Evolutionary conservation across 2,113 vertebrate species (phyloP).

Genomic region (Nothobranchius furzeri): DNA sequence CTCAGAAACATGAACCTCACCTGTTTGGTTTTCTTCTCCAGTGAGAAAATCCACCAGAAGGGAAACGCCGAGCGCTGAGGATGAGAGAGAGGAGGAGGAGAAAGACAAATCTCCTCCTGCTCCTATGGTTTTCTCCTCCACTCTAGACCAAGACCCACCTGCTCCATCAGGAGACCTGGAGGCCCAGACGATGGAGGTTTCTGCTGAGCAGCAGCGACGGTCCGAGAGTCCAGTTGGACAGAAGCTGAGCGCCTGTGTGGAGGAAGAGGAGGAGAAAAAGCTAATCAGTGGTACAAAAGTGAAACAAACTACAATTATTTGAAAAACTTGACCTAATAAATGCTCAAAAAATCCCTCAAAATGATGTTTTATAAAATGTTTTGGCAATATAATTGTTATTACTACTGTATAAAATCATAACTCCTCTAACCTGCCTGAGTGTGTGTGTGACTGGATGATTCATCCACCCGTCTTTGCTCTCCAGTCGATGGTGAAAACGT

Average conservation of each 20-base stretch:
- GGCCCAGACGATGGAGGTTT: not conserved
- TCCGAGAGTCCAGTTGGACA: not conserved
- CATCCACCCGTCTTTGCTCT: not conserved
- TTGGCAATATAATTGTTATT: too few species aligned
- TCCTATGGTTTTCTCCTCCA: not conserved
- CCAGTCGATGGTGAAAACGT: conserved; percentile 45
- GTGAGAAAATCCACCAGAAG: conserved; percentile 14
- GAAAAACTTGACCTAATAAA: too few species aligned
- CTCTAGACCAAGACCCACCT: not conserved
- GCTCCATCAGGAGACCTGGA: not conserved
- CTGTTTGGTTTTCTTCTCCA: not conserved
- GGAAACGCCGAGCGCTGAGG: not conserved
- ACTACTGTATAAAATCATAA: too few species aligned
- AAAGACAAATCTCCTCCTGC: not conserved
- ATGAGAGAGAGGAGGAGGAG: conserved; percentile 1
- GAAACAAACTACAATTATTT: too few species aligned
- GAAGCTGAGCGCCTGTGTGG: not conserved
- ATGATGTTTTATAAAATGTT: too few species aligned
- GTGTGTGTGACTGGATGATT: not conserved
- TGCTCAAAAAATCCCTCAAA: too few species aligned
- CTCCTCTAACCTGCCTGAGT: too few species aligned
- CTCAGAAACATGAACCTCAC: not conserved
- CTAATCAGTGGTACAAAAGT: not conserved
- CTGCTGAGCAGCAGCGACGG: not conserved
- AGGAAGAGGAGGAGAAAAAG: not conserved